Evolutionary conservation across 2,888 invertebrate genomes (phyloP).

Genomic region (Drosophila rubida): DNA sequence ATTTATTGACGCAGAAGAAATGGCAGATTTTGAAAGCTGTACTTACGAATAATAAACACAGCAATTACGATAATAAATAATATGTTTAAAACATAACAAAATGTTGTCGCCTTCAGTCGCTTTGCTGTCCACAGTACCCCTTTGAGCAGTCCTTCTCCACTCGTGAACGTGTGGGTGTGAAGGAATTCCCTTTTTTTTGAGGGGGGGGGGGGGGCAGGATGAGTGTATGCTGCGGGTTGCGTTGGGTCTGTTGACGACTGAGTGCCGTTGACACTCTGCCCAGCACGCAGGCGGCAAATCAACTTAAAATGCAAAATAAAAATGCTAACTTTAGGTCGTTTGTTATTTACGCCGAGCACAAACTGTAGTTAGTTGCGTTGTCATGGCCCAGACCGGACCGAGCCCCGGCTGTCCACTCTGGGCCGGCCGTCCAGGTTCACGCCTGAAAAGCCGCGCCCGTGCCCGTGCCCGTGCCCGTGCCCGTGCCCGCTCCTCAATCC

Average conservation of each 20-base stretch:
- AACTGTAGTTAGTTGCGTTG: slow-evolving; percentile 75
- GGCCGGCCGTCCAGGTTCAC: slow-evolving; percentile 40
- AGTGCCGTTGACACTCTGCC: slow-evolving; percentile 61
- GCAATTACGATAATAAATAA: neutral
- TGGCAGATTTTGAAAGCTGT: too few species aligned
- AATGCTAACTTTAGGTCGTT: slow-evolving; percentile 68
- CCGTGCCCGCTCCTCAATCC: slow-evolving; percentile 8
- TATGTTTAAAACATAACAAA: slow-evolving; percentile 1
- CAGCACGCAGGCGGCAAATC: slow-evolving; percentile 66
- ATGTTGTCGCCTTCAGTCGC: too few species aligned
- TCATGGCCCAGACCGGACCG: slow-evolving; percentile 54
- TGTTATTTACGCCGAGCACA: slow-evolving; percentile 68
- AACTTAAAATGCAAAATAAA: slow-evolving; percentile 79
- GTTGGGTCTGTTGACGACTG: slow-evolving; percentile 45
- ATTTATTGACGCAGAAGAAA: too few species aligned
- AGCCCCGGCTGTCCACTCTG: slow-evolving; percentile 37
- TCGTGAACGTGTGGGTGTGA: slow-evolving; percentile 57
- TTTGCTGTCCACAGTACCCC: slow-evolving; percentile 27
- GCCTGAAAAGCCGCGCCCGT: slow-evolving; percentile 40
- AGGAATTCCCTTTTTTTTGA: slow-evolving; percentile 1
- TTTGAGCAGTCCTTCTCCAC: neutral
- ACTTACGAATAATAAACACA: too few species aligned
- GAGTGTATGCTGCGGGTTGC: slow-evolving; percentile 13
- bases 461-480: too few species aligned
- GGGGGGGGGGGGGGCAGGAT: neutral